Evolutionary conservation across 2,888 invertebrate species (phyloP), one percentile per base, ranked within the genome.

Genomic region (Sympetrum striolatum): DNA sequence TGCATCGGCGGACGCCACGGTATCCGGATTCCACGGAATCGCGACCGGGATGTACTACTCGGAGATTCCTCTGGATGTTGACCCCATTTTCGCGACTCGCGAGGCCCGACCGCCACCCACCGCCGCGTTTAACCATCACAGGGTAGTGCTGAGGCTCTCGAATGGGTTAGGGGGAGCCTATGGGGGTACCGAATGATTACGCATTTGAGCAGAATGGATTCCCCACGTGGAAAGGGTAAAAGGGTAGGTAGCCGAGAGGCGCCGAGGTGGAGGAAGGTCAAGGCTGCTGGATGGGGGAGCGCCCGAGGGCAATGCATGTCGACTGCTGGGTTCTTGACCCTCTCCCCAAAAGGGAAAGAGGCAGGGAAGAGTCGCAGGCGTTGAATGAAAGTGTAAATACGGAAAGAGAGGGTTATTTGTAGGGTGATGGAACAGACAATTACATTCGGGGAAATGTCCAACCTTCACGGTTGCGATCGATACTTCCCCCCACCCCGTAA

Each of bases 391-490:
- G 73, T 22, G 73, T 73, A 73, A 73, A 73, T 73, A 73, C 73
- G 39, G 86, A 60, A 58, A 35, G 81, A 82, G 58, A 37, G 80
- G 80, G 44, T 39, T 39, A 10, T 18, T 39, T 18, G 39, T 37
- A 22, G 82, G n/a, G 31, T 18, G 86, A 82, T 82, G 82, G 82
- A n/a, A 82, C 82, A 82, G 53, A 86, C 86, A 86, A 86, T 86
- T 64, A 86, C 86, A 86, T 86, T 86, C 86, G 86, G 86, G 86
- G 60, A 86, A 86, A 86, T 86, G 86, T 86, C 86, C 86, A 86
- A 86, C 86, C 86, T 86, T 86, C 60, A 86, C 86, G 60, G 60
- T 60, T 60, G 64, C 86, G 86, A 86, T 86, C 86, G 86, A 86
- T 86, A 86, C 86, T 86, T 60, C 86, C 73, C n/a, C 86, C 86